phyloP scores from a whole-genome alignment of 2,797 vertebrate species.

The Falco novaeseelandiae region DNA sequence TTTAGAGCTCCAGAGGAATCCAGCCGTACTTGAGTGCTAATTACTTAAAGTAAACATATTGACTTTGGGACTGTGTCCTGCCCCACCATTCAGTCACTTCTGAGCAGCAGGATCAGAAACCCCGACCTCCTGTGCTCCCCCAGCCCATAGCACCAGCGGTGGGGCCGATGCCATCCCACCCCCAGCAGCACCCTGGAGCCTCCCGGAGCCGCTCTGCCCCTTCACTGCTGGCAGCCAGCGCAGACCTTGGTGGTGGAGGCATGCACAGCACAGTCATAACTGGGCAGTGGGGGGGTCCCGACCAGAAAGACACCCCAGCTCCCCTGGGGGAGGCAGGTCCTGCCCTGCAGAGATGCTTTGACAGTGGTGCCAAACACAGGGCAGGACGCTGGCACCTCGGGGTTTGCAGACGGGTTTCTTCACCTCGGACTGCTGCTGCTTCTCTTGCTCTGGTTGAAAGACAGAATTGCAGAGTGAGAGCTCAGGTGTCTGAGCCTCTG shows the following conservation, averaged over 20 bases:
- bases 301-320: background rate
- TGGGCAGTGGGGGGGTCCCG: accelerated
- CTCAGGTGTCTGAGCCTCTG: background rate
- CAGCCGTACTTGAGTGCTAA: background rate
- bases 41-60: background rate
- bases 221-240: accelerated
- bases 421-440: background rate
- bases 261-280: background rate
- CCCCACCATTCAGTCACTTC: background rate
- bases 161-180: background rate
- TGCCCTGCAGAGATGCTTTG: background rate
- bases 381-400: background rate
- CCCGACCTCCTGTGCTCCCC: background rate
- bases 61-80: background rate
- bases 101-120: background rate
- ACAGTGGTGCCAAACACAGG: background rate
- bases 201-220: background rate
- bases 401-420: background rate
- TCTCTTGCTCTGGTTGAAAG: background rate
- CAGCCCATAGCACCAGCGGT: accelerated
- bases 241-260: accelerated
- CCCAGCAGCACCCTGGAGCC: too few relatives aligned
- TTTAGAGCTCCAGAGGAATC: background rate
- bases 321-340: background rate
- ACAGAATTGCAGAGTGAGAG: background rate